Conservation (phyloP, 2,113 vertebrate species). For the Octodon degus region DNA sequence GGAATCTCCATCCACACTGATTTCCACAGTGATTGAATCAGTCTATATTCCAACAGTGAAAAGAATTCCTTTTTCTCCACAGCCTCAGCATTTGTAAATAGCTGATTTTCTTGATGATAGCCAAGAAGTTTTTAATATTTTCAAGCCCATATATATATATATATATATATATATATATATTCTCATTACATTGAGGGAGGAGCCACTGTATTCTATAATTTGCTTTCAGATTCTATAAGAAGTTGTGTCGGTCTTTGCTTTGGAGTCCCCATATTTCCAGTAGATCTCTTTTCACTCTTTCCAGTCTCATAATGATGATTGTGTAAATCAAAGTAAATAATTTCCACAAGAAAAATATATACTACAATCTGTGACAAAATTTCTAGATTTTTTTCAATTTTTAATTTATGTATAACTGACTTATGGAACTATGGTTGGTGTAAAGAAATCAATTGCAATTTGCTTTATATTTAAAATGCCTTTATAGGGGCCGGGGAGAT, state of each 20-base stretch:
- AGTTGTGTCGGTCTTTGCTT: not conserved
- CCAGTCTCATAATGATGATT: not conserved
- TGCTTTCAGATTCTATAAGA: not conserved
- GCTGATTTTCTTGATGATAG: too few species aligned
- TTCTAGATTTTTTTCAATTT: not conserved
- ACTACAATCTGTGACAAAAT: not conserved
- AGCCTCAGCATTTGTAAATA: too few species aligned
- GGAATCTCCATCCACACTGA: too few species aligned
- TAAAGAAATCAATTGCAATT: not conserved
- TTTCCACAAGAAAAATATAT: not conserved
- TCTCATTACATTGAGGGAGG: not conserved
- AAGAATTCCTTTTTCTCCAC: too few species aligned
- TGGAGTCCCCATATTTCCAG: not conserved
- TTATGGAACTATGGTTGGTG: not conserved
- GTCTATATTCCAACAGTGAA: too few species aligned
- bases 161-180: not conserved
- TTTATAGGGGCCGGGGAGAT: too few species aligned
- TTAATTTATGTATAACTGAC: not conserved
- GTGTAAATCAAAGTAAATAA: not conserved
- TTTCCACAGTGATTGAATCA: too few species aligned
- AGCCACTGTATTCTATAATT: not conserved
- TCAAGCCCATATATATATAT: too few species aligned
- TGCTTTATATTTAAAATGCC: not conserved
- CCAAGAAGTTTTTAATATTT: not conserved
- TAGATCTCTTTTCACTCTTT: not conserved